Evolutionary conservation across 2,888 invertebrate genomes (phyloP).

Genomic region (Micoletzkya japonica): DNA sequence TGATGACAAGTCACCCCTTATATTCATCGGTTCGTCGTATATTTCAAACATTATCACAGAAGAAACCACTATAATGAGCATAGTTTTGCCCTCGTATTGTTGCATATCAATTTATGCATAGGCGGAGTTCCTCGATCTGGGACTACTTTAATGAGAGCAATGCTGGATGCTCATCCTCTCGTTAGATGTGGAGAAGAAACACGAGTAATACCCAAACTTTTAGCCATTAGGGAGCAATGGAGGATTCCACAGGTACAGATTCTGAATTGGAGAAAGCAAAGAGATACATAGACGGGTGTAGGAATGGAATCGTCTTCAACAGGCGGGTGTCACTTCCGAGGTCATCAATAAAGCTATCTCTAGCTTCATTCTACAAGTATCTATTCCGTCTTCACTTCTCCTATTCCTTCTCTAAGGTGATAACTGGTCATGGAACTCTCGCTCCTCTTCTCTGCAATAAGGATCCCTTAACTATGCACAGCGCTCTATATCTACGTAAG

Average conservation of each 20-base stretch:
- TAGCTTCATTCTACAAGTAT: constrained; percentile 76
- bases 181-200: constrained; percentile 75
- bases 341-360: constrained; percentile 93
- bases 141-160: constrained; percentile 93
- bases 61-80: too few species aligned
- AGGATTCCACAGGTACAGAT: constrained; percentile 71
- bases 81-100: not conserved
- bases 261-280: too few species aligned
- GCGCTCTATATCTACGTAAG: constrained; percentile 82
- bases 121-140: constrained; percentile 77
- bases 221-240: constrained; percentile 95
- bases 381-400: too few species aligned
- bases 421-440: constrained; percentile 91
- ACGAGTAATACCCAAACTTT: constrained; percentile 83
- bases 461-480: constrained; percentile 95
- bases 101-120: not conserved
- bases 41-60: too few species aligned
- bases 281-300: not conserved
- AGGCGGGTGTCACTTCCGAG: constrained; percentile 89
- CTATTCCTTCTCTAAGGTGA: constrained; percentile 67
- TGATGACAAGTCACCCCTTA: constrained; percentile 33
- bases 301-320: constrained; percentile 76
- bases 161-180: constrained; percentile 97
- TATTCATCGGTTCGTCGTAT: constrained; percentile 38
- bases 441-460: constrained; percentile 92